Conservation (phyloP, 2,797 vertebrate species). For the Hoplostethus atlanticus region DNA sequence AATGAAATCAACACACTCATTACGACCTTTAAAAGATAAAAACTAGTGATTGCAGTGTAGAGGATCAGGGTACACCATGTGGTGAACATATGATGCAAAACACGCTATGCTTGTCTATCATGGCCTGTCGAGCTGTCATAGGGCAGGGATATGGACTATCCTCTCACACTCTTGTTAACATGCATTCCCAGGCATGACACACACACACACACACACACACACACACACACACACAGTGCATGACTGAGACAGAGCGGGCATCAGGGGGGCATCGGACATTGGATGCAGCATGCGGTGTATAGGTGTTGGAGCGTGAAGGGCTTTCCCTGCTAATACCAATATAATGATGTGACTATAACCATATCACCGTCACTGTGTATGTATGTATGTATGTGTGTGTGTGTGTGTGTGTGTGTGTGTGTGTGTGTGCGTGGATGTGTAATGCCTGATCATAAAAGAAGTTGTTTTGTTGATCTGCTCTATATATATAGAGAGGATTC, state of each 20-base stretch:
- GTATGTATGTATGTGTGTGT: slow-evolving; percentile 5
- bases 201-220: background rate
- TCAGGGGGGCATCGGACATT: slow-evolving; percentile 33
- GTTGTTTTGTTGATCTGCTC: slow-evolving; percentile 45
- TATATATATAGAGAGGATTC: slow-evolving; percentile 19
- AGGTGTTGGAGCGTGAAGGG: slow-evolving; percentile 79
- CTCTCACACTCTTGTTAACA: background rate
- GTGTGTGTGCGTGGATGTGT: background rate
- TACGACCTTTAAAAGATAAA: no score
- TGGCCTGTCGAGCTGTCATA: slow-evolving; percentile 50
- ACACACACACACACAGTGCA: slow-evolving; percentile 17
- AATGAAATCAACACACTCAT: no score
- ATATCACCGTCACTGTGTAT: slow-evolving; percentile 24
- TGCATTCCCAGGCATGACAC: background rate
- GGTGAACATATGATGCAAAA: slow-evolving; percentile 32
- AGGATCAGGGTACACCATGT: background rate
- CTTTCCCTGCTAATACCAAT: slow-evolving; percentile 68
- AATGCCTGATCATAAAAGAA: slow-evolving; percentile 26
- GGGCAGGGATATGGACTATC: background rate
- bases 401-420: background rate
- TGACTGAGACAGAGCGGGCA: slow-evolving; percentile 41
- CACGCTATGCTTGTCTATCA: slow-evolving; percentile 10
- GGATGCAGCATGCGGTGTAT: slow-evolving; percentile 43
- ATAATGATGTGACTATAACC: slow-evolving; percentile 76
- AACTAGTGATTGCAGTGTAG: no score